These are phyloP conservation scores for Scaptodrosophila latifasciaeformis DNA, from an alignment of 2,888 invertebrate genomes.

Conservation along the genomic window DNA sequence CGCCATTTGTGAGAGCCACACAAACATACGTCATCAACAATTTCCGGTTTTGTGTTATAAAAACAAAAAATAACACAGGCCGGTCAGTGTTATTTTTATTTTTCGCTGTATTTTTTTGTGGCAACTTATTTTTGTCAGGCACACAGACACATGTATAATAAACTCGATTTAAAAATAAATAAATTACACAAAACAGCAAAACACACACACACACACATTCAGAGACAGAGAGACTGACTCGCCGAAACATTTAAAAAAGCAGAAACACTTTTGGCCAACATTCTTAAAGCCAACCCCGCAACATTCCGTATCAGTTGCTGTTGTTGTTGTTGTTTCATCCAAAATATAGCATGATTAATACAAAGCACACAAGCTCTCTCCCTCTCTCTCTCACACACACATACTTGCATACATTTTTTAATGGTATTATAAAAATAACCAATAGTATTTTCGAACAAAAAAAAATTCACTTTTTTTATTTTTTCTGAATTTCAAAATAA, in stretches of 20 bases:
- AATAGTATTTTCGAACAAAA: too few relatives aligned
- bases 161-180: conserved; percentile 64
- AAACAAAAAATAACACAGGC: conserved; percentile 25
- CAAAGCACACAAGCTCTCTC: conserved; percentile 11
- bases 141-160: conserved; percentile 16
- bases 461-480: too few relatives aligned
- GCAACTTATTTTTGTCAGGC: conserved; percentile 58
- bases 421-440: conserved; percentile 35
- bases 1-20: conserved; percentile 55
- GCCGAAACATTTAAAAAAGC: too few relatives aligned
- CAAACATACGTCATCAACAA: conserved; percentile 48
- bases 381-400: background rate
- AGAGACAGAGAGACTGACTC: conserved; percentile 7
- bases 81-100: conserved; percentile 36
- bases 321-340: conserved; percentile 18
- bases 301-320: conserved; percentile 2
- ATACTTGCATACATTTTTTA: conserved; percentile 35
- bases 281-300: conserved; percentile 30
- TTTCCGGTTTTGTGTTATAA: conserved; percentile 57
- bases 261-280: conserved; percentile 40
- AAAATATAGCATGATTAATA: conserved; percentile 66
- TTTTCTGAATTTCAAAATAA: too few relatives aligned
- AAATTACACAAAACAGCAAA: conserved; percentile 55
- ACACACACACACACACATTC: conserved; percentile 22
- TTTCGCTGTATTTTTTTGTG: conserved; percentile 56